These are phyloP conservation scores for Melanotaenia pygmaea DNA, from an alignment of 2,797 vertebrate species.

Conservation along the genomic window DNA sequence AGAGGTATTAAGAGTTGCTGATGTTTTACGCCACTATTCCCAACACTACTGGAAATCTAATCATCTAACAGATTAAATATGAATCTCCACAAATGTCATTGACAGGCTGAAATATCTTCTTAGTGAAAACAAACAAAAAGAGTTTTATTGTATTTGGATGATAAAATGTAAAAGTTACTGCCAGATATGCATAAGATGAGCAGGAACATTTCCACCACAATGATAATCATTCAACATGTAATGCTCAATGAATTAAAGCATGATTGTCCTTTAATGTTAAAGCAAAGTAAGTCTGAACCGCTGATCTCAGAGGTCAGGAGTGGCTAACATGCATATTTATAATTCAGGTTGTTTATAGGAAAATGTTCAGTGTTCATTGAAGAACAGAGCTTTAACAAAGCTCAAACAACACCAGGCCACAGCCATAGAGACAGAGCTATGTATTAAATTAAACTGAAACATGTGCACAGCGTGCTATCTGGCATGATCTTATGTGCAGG, in stretches of 20 bases:
- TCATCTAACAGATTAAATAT: not conserved
- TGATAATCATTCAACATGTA: not conserved
- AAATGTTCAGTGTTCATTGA: not conserved
- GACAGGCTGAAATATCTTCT: not conserved
- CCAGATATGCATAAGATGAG: not conserved
- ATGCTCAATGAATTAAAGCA: not conserved
- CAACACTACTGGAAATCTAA: not conserved
- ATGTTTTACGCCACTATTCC: not conserved
- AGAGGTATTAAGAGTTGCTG: not conserved
- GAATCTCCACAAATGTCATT: not conserved
- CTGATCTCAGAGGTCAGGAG: not conserved
- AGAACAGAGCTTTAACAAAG: not conserved
- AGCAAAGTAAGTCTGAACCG: not conserved
- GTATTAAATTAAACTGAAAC: not conserved
- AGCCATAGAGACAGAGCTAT: not conserved
- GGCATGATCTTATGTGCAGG: not conserved
- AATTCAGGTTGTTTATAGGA: not conserved
- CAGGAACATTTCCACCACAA: not conserved
- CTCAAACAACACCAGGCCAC: not conserved
- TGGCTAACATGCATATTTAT: not conserved
- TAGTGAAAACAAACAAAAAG: not conserved
- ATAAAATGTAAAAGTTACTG: not conserved
- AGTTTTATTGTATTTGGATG: not conserved
- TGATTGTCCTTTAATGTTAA: not conserved
- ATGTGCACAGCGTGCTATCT: not conserved